These are phyloP conservation scores for Onychomys torridus DNA, from an alignment of 2,797 vertebrate genomes.

Conservation along the genomic window DNA sequence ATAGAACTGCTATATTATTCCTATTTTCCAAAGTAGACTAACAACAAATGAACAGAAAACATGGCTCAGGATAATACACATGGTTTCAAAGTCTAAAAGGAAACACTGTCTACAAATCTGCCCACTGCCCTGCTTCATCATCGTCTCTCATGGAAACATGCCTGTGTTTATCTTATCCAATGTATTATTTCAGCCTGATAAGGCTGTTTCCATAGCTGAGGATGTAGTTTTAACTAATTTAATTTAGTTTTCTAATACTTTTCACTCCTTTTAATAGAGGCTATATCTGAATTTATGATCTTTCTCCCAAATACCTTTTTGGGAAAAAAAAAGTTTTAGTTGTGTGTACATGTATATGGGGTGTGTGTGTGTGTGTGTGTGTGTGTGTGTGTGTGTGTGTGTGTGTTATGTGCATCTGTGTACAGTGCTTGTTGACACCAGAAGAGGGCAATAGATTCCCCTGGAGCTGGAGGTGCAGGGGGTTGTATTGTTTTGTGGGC, in stretches of 20 bases:
- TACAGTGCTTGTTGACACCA: background rate
- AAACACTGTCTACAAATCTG: background rate
- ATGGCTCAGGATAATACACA: background rate
- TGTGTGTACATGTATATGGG: no score
- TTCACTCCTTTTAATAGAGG: background rate
- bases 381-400: no score
- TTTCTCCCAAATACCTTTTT: background rate
- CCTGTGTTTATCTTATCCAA: background rate
- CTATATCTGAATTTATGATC: background rate
- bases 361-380: background rate
- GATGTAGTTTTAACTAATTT: background rate
- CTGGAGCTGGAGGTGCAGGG: background rate
- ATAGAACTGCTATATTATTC: background rate
- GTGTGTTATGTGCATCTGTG: no score
- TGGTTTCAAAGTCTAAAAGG: background rate
- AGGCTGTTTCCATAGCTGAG: background rate
- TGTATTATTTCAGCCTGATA: background rate
- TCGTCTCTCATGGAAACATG: background rate
- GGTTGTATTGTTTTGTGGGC: background rate
- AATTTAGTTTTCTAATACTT: conserved; percentile 30
- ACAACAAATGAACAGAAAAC: background rate
- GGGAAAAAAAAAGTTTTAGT: background rate
- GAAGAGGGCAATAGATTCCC: background rate
- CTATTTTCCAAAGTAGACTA: background rate
- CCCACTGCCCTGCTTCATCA: background rate